Percentiles rank a stretch among this genome's conserved stretches.
Evolutionary conservation across 1,140 invertebrate genomes (phyloP).

Genomic region (Zaprionus vittiger): DNA sequence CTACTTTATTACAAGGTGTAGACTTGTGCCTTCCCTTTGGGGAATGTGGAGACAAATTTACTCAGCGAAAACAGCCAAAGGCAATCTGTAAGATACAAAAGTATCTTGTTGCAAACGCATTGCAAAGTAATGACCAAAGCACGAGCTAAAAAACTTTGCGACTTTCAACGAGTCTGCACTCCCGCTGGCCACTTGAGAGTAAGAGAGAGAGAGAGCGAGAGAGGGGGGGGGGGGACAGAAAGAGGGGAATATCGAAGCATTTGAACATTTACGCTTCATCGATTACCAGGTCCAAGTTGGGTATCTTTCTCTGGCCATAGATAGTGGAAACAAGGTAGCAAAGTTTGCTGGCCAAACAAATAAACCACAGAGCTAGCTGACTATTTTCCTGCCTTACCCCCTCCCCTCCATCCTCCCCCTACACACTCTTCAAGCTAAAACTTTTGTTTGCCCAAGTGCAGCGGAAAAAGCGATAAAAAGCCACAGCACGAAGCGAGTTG

Average conservation of each 20-base stretch:
- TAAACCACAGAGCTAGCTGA: conserved; percentile 62
- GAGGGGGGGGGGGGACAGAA: background rate
- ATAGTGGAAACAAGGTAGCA: conserved; percentile 56
- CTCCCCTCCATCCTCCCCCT: background rate
- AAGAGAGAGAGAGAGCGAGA: background rate
- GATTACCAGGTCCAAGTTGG: conserved; percentile 62
- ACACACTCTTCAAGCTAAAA: conserved; percentile 34
- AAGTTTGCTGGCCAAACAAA: conserved; percentile 80
- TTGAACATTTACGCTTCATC: conserved; percentile 83
- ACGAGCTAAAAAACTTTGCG: conserved; percentile 46
- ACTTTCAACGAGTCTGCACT: background rate
- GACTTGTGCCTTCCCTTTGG: conserved; percentile 11
- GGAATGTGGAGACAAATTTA: conserved; percentile 45
- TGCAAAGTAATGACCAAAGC: conserved; percentile 76
- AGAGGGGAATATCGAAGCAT: conserved; percentile 63
- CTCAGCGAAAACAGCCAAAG: conserved; percentile 67
- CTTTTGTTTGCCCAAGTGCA: conserved; percentile 79
- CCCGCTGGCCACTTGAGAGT: conserved; percentile 46
- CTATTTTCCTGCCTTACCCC: background rate
- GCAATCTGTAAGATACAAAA: conserved; percentile 76
- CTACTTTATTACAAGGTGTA: conserved; percentile 39
- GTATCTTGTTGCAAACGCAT: conserved; percentile 69
- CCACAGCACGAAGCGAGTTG: conserved; percentile 52
- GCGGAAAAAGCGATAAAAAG: conserved; percentile 64
- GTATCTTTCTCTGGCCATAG: conserved; percentile 45